phyloP scores from a whole-genome alignment of 2,888 invertebrate species.

The Cheilosia grossa region DNA sequence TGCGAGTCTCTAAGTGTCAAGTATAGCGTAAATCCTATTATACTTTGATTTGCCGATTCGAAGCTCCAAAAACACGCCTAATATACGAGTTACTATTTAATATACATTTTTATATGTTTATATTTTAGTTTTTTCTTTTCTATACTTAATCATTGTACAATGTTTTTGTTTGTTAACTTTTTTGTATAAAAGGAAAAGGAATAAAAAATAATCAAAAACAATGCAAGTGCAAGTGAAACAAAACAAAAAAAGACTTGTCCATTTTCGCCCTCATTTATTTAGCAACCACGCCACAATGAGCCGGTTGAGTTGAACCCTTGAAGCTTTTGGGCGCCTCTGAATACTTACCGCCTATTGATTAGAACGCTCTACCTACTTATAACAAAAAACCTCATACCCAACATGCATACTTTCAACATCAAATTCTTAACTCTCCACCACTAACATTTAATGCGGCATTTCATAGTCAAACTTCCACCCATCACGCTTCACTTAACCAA shows the following conservation, averaged over 20 bases:
- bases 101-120: constrained; percentile 15
- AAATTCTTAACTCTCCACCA: background rate
- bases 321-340: background rate
- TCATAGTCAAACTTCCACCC: constrained; percentile 16
- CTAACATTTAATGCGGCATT: constrained; percentile 32
- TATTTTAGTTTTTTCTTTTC: constrained; percentile 4
- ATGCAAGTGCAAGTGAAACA: constrained; percentile 24
- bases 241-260: constrained; percentile 6
- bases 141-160: constrained; percentile 57
- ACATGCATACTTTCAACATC: background rate
- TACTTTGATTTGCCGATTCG: no score
- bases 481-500: constrained; percentile 12
- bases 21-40: no score
- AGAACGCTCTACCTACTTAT: background rate
- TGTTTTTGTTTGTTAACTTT: constrained; percentile 32
- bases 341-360: background rate
- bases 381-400: background rate
- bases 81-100: constrained; percentile 42
- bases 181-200: background rate
- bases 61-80: no score
- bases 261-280: constrained; percentile 24
- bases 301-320: background rate
- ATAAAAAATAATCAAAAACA: constrained; percentile 11
- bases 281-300: constrained; percentile 5
- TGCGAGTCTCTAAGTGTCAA: no score